Base-by-base conservation (phyloP, 1,140 invertebrate species). In the Teleopsis dalmanni region DNA sequence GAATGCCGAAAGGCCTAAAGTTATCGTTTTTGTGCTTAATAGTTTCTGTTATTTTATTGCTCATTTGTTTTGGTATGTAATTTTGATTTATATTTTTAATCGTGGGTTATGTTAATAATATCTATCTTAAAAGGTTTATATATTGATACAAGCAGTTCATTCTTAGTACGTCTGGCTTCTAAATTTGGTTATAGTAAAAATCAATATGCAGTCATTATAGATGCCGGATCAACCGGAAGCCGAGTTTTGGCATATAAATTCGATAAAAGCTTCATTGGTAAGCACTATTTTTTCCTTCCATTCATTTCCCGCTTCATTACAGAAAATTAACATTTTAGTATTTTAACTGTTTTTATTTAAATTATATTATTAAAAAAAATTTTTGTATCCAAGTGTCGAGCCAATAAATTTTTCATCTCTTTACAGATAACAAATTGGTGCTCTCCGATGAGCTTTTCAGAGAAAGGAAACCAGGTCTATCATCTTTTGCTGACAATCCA, bases 151-250 rank as follows among this genome's bases (percentile, higher is more conserved):
- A 61, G 65, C 25, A 73, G 74, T 54, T 62, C 70, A 4, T 65
- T 75, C 41, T 54, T 83, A 54, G 84, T 86, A 60, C 75, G 76
- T 16, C 55, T 86, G 25, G 82, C 81, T 31, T 78, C 80, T 55
- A 74, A 72, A 49, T 71, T 88, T 27, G 84, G 84, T 5, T 80
- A 85, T 57, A 75, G 83, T 63, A 80, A 84, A 50, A 77, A 81
- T 22, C 83, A 88, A 47, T 86, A 94, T 75, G 90, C 89, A 0
- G 86, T 95, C n/a, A 84, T 98, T 35, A 90, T 98, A 50, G 95
- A 98, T 75, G 94, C 93, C 2, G 95, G 95, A 11, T 95, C 91
- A 19, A 98, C 95, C 0, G 95, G 94, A 1, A 91, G 91, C 38
- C 79, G 95, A 49, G 81, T 97, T 10, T 76, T 95, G 55, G 87